Evolutionary conservation across 2,797 vertebrate genomes (phyloP).

Genomic region (Sparus aurata): DNA sequence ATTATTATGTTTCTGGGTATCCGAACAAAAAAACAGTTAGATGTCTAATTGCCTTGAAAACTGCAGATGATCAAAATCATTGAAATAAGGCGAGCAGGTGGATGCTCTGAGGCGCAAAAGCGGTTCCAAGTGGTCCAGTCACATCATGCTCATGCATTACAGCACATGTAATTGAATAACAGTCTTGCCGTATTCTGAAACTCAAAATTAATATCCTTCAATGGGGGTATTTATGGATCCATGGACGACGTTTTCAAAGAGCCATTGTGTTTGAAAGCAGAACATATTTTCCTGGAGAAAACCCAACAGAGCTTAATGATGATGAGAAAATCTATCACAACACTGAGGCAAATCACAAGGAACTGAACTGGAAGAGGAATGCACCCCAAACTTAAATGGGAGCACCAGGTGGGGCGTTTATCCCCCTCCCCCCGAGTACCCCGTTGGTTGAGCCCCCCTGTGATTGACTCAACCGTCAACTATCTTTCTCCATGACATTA

Average conservation of each 20-base stretch:
- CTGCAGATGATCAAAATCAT: conserved; percentile 52
- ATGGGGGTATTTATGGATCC: conserved; percentile 49
- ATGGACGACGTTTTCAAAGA: conserved; percentile 38
- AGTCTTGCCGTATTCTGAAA: conserved; percentile 11
- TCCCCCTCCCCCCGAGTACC: too few relatives aligned
- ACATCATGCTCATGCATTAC: conserved; percentile 29
- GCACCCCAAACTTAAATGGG: neutral
- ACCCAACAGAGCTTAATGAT: conserved; percentile 44
- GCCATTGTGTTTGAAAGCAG: conserved; percentile 33
- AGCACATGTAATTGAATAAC: conserved; percentile 12
- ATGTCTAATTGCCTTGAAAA: conserved; percentile 62
- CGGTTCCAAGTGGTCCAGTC: conserved; percentile 22
- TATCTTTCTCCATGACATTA: too few relatives aligned
- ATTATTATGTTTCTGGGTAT: conserved; percentile 61
- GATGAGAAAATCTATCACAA: conserved; percentile 38
- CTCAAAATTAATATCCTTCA: conserved; percentile 40
- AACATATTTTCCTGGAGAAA: conserved; percentile 22
- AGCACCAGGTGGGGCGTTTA: too few relatives aligned
- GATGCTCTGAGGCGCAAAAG: conserved; percentile 45
- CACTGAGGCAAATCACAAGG: conserved; percentile 10
- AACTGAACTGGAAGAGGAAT: neutral
- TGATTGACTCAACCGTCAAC: too few relatives aligned
- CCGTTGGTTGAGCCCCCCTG: too few relatives aligned
- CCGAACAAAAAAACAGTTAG: conserved; percentile 39
- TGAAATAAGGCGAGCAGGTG: conserved; percentile 55